Evolutionary conservation across 1,140 invertebrate genomes (phyloP), one percentile per base, ranked within the genome.

Genomic region (Drosophila lacertosa): DNA sequence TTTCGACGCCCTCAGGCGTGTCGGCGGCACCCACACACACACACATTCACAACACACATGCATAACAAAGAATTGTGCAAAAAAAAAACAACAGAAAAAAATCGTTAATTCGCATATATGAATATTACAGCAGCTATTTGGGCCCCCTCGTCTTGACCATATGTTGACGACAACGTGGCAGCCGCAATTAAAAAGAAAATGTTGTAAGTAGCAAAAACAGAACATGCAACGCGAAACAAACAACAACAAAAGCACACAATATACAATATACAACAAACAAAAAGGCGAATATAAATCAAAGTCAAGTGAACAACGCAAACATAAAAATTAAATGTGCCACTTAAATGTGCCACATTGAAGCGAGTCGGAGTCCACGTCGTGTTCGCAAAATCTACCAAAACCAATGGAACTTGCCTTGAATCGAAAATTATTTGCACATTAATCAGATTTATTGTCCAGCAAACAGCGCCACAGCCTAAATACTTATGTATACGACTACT

Each of bases 251-350:
- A 69, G 6, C 20, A 45, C n/a, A 45, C 16, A 11, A 44, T 24
- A 45, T 24, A 4, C 20, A 44, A 10, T 13, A 45, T n/a, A 29
- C 22, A 55, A 57, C 40, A 59, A 45, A 66, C 48, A 64, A 58
- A 79, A 65, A 57, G 44, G 44, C 53, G 39, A 63, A 58, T 48
- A 84, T 88, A 84, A 84, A 84, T 84, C 81, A 83, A 84, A 75
- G 79, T 83, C 80, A 83, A 78, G 54, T 63, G 64, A 59, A 69
- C 75, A 74, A 65, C 39, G 44, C 71, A 68, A 78, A 86, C 80
- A 84, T 86, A 70, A 64, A 65, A 72, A 65, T 74, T 73, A 68
- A 81, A 73, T 72, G 69, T 67, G 63, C 69, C 65, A 58, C 45
- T 70, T 71, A 81, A 86, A 84, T 78, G 84, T 81, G 65, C 47